Evolutionary conservation across 2,888 invertebrate genomes (phyloP), one percentile per base, ranked within the genome.

Genomic region (Choristoneura rosaceana): DNA sequence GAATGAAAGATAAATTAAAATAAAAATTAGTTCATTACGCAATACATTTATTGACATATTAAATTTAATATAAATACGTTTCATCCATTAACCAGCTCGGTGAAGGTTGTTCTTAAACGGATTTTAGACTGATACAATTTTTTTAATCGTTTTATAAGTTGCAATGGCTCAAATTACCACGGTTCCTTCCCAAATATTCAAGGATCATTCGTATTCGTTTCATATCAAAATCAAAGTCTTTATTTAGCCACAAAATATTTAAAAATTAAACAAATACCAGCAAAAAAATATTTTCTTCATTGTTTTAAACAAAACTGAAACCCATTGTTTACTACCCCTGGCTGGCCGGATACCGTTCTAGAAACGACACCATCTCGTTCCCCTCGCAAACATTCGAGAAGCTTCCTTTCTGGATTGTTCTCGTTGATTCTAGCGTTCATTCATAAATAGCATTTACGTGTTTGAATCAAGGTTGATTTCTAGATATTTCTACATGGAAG

Each of bases 371-470:
- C 34, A 41, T 2, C 15, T 2, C 1, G 17, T 10, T 34, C 17
- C 33, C n/a, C 38, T 47, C 38, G 47, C n/a, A 59, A 25, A 59
- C n/a, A 65, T 59, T 70, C 65, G 60, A 60, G 65, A 70, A 33
- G 17, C 47, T 70, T 70, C 70, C 47, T 25, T 63, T 70, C 41
- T 65, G 50, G 70, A 65, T 50, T 0, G 43, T 52, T 70, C 55
- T 50, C 41, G 47, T 50, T 38, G 58, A 47, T 34, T 59, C 59
- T n/a, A 34, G 34, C 34, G 34, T 5, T 14, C 38, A 34, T n/a
- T 38, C 33, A 34, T n/a, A 59, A n/a, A n/a, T 4, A 33, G 34
- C 34, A 8, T 25, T 59, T 59, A 38, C 59, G 7, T 7, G 3
- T 8, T 7, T 59, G 34, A 38, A 3, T 34, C 38, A 59, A 59